Evolutionary conservation across 1,140 invertebrate species (phyloP).

Genomic region (Cryptotermes secundus): DNA sequence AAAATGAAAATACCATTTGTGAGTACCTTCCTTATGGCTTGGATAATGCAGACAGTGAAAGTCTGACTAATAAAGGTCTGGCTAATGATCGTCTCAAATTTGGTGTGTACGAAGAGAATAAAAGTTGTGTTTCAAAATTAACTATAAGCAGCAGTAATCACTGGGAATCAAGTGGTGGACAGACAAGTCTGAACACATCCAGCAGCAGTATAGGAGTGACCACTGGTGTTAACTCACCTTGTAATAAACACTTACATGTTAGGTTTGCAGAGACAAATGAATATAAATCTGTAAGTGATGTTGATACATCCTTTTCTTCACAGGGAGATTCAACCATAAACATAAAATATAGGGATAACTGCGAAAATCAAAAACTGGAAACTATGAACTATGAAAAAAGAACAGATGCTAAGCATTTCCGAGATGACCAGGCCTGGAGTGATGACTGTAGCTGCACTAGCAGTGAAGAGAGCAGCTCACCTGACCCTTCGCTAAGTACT

Average conservation of each 20-base stretch:
- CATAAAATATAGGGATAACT: neutral
- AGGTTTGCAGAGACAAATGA: constrained; percentile 47
- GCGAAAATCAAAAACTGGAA: constrained; percentile 37
- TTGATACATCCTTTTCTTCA: constrained; percentile 40
- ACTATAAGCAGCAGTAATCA: constrained; percentile 30
- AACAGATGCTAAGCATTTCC: neutral
- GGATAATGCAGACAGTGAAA: constrained; percentile 23
- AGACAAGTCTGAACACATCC: constrained; percentile 37
- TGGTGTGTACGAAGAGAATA: constrained; percentile 30
- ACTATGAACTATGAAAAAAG: constrained; percentile 40
- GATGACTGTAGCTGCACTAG: constrained; percentile 44
- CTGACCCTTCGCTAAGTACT: constrained; percentile 3
- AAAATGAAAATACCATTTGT: constrained; percentile 29
- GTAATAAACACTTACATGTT: constrained; percentile 43
- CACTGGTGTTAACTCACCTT: neutral
- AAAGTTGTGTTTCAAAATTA: neutral
- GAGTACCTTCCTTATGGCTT: constrained; percentile 33
- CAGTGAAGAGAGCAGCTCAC: neutral
- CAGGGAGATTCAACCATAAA: neutral
- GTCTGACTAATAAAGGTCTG: neutral
- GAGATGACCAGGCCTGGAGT: constrained; percentile 41
- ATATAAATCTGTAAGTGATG: constrained; percentile 45
- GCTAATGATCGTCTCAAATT: constrained; percentile 28
- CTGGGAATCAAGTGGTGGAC: constrained; percentile 32
- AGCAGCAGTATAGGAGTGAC: neutral